Evolutionary conservation across 2,888 invertebrate species (phyloP).

Genomic region (Barypeithes pellucidus): DNA sequence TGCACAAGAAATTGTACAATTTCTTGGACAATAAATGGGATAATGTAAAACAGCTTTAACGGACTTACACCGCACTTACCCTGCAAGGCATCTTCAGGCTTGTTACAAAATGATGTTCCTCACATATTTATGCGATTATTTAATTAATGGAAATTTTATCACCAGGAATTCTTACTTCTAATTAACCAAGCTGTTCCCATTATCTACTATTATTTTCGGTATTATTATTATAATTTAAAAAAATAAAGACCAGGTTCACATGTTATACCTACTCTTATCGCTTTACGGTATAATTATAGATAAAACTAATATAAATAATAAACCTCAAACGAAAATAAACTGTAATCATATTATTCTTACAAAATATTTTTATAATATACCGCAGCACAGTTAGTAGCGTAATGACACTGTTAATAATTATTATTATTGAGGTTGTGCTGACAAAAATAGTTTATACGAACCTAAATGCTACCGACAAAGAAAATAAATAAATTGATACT

Average conservation of each 20-base stretch:
- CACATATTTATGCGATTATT: too few species aligned
- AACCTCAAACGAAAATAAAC: constrained; percentile 25
- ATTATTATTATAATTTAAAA: constrained; percentile 14
- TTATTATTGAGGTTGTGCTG: background rate
- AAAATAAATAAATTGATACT: background rate
- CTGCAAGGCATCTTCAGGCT: too few species aligned
- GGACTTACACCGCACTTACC: too few species aligned
- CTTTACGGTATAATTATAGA: constrained; percentile 18
- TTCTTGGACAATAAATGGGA: too few species aligned
- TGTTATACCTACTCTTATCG: background rate
- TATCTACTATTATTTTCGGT: background rate
- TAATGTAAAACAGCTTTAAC: too few species aligned
- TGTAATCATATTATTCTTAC: background rate
- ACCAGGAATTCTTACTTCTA: background rate
- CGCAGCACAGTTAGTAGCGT: background rate
- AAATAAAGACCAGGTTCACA: constrained; percentile 9
- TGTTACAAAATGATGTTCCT: too few species aligned
- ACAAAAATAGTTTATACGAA: background rate
- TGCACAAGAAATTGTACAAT: too few species aligned
- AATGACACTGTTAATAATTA: background rate
- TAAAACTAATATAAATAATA: constrained; percentile 20
- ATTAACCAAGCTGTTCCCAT: background rate
- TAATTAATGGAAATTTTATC: too few species aligned
- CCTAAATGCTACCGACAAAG: background rate
- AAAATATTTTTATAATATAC: constrained; percentile 1